phyloP scores from a whole-genome alignment of 2,888 invertebrate species.

The Chouioia cunea region DNA sequence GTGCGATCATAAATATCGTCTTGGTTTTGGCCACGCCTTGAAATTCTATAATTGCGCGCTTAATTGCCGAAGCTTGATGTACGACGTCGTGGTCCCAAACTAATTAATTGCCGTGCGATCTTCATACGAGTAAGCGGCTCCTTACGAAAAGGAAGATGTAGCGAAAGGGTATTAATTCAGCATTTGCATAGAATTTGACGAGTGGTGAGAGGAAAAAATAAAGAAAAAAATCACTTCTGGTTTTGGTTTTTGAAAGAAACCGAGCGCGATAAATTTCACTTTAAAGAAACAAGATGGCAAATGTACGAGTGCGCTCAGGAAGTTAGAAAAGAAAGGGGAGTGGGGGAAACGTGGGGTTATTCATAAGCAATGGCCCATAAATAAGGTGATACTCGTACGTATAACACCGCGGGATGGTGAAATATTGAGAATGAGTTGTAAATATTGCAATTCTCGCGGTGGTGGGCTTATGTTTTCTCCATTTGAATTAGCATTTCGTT shows the following conservation, averaged over 20 bases:
- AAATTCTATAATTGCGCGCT: conserved; percentile 66
- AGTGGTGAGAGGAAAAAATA: not conserved
- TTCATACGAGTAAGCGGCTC: conserved; percentile 40
- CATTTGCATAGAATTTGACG: conserved; percentile 30
- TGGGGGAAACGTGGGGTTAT: conserved; percentile 59
- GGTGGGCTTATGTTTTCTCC: conserved; percentile 17
- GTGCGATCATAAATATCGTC: conserved; percentile 45
- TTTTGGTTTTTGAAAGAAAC: conserved; percentile 8
- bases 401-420: conserved; percentile 56
- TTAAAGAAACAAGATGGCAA: conserved; percentile 55
- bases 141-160: not conserved
- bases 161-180: not conserved
- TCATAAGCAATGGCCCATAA: conserved; percentile 67
- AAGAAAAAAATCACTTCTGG: conserved; percentile 32
- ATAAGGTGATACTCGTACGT: conserved; percentile 55
- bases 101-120: conserved; percentile 58
- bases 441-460: conserved; percentile 47
- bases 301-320: conserved; percentile 39
- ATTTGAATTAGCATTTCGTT: conserved; percentile 31
- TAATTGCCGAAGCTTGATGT: conserved; percentile 65
- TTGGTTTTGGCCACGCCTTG: conserved; percentile 60
- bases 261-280: conserved; percentile 61
- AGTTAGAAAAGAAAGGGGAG: conserved; percentile 24
- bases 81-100: conserved; percentile 55
- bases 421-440: conserved; percentile 62